Percentiles rank a stretch among this genome's conserved stretches.
phyloP scores from a whole-genome alignment of 2,888 invertebrate species.

The Sphaeridia pumilis region DNA sequence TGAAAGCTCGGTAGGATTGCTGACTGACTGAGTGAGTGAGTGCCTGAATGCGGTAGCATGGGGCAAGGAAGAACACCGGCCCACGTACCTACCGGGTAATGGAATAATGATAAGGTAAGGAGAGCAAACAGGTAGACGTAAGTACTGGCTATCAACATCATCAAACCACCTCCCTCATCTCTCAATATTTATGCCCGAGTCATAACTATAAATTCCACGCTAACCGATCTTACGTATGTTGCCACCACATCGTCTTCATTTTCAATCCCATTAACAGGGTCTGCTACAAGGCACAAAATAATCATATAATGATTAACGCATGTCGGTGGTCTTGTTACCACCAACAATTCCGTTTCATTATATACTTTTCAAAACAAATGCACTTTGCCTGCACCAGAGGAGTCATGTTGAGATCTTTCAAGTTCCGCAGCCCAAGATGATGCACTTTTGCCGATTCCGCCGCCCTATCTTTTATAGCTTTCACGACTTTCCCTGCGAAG shows the following conservation, averaged over 20 bases:
- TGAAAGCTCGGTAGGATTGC: too few species aligned
- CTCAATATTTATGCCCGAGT: background rate
- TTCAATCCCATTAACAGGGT: background rate
- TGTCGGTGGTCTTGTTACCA: background rate
- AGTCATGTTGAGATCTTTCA: too few species aligned
- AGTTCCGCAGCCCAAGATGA: too few species aligned
- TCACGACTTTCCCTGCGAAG: too few species aligned
- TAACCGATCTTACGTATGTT: background rate
- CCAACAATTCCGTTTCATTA: background rate
- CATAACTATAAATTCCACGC: slow-evolving; percentile 3
- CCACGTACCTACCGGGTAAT: slow-evolving; percentile 1
- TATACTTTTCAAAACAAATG: too few species aligned
- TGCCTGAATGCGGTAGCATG: too few species aligned
- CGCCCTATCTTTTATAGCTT: too few species aligned
- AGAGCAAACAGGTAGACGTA: background rate
- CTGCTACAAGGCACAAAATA: too few species aligned
- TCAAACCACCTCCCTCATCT: background rate
- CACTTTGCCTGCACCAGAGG: too few species aligned
- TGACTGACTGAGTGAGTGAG: too few species aligned
- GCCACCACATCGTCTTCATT: background rate
- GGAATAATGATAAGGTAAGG: slow-evolving; percentile 1
- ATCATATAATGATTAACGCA: background rate
- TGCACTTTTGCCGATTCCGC: too few species aligned
- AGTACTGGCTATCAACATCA: background rate
- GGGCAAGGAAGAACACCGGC: background rate